phyloP scores from a whole-genome alignment of 2,797 vertebrate genomes.

The Lophius americanus region DNA sequence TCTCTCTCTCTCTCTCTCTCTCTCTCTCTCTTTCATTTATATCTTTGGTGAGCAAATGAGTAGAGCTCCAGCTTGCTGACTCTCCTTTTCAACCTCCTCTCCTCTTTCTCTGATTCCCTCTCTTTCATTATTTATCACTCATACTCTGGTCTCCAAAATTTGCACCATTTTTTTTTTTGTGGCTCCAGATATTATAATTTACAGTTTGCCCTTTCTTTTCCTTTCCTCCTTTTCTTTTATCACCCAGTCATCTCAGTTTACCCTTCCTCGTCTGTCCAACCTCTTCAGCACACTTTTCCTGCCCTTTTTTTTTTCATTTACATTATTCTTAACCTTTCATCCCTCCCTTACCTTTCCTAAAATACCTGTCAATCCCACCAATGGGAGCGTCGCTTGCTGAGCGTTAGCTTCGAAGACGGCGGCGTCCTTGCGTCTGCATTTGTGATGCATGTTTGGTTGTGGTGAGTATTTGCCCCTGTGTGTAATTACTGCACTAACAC shows the following conservation, averaged over 20 bases:
- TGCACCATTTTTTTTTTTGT: constrained; percentile 30
- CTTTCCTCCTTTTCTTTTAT: constrained; percentile 9
- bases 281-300: constrained; percentile 18
- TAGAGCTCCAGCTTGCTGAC: constrained; percentile 50
- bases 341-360: constrained; percentile 7
- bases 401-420: constrained; percentile 28
- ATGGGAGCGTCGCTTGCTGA: constrained; percentile 48
- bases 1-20: neutral
- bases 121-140: constrained; percentile 59
- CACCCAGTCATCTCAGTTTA: constrained; percentile 32
- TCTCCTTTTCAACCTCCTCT: constrained; percentile 53
- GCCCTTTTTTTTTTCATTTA: neutral
- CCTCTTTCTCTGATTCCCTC: constrained; percentile 35
- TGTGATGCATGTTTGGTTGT: neutral
- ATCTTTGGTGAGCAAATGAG: constrained; percentile 75
- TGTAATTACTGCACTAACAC: constrained; percentile 53
- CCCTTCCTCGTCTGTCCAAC: constrained; percentile 23
- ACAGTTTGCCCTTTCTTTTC: constrained; percentile 1
- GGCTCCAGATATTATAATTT: constrained; percentile 7
- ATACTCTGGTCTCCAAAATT: constrained; percentile 44
- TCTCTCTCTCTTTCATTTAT: constrained; percentile 56
- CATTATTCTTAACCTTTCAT: constrained; percentile 10
- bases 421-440: constrained; percentile 7
- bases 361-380: constrained; percentile 47
- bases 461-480: constrained; percentile 10